These are phyloP conservation scores for Thamnaconus septentrionalis DNA, from an alignment of 2,113 vertebrate species.

Conservation along the genomic window DNA sequence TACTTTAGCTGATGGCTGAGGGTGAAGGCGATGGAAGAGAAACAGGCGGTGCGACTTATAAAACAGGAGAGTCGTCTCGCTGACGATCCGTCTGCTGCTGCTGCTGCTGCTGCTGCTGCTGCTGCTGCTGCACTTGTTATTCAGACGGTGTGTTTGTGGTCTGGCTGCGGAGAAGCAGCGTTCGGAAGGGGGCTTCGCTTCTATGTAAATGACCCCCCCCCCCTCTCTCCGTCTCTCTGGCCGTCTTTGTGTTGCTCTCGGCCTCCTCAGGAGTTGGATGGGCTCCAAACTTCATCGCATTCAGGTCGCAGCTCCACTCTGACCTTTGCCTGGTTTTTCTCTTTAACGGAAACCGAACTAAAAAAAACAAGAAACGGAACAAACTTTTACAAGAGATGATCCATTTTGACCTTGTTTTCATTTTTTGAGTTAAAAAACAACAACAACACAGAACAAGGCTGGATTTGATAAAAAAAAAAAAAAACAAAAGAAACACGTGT, in stretches of 20 bases:
- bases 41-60: conserved; percentile 19
- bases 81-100: conserved; percentile 10
- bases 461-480: background rate
- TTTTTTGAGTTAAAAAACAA: background rate
- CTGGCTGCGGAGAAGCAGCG: conserved; percentile 24
- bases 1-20: conserved; percentile 21
- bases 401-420: background rate
- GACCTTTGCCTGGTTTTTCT: conserved; percentile 15
- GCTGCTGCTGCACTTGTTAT: conserved; percentile 39
- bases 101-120: background rate
- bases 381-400: too few relatives aligned
- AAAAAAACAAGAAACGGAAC: too few relatives aligned
- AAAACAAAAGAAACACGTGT: too few relatives aligned
- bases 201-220: conserved; percentile 25
- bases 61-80: conserved; percentile 29
- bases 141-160: conserved; percentile 38
- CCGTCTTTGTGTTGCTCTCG: too few relatives aligned
- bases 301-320: background rate
- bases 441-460: background rate
- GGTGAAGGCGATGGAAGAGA: conserved; percentile 12
- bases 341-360: background rate
- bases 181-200: background rate
- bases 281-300: background rate
- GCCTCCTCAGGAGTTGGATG: background rate
- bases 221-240: background rate